Conservation (phyloP, 2,113 vertebrate genomes). For the Rattus norvegicus region GRCr8 NC_086032.1:80930001-80930500, state of each 20-base stretch:
- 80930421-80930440: background rate
- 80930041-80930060: background rate
- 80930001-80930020: background rate
- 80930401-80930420: background rate
- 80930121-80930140: background rate
- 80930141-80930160: background rate
- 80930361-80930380: background rate
- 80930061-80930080: background rate
- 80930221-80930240: background rate
- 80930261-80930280: background rate
- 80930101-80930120: background rate
- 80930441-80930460: background rate
- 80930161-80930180: background rate
- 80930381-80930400: background rate
- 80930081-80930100: background rate
- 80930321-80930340: background rate
- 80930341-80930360: background rate
- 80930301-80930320: background rate
- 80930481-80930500: background rate
- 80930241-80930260: background rate
- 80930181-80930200: background rate
- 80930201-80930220: background rate
- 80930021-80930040: background rate
- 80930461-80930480: background rate
- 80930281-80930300: background rate